Base-by-base conservation (phyloP, 2,113 vertebrate species). In the Tragulus kanchil region DNA sequence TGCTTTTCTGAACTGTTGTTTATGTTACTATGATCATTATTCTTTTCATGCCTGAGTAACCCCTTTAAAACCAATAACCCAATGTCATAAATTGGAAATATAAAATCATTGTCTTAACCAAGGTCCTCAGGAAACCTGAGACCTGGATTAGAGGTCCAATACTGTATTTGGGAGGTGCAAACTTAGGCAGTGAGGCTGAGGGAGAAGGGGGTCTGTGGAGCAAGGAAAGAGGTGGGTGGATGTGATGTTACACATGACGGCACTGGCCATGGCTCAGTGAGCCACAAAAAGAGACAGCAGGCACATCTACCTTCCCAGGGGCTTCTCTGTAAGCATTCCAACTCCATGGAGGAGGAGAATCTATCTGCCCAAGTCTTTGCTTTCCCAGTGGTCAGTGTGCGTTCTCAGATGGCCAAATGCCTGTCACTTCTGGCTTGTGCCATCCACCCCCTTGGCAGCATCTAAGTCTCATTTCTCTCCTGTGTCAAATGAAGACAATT, bases 1-100 rank as follows among this genome's bases (percentile, higher is more conserved):
- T 54, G 36, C 6, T 85, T 94, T 94, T 92, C 79, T 81, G 85
- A 92, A 56, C 13, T 93, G 5, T 25, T 69, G 31, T 85, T 93
- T 73, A 23, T 36, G 59, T 62, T 85, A 50, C 31, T 82, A 13
- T 45, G 52, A 4, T 88, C 42, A 28, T n/a, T 75, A 28, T 25
- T 89, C n/a, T 85, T 31, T 69, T 77, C 52, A 54, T 69, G 67
- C 3, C n/a, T 95, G 67, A 87, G 23, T 26, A 75, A 13, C 58
- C n/a, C 71, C 65, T 95, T 97, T 59, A 48, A 88, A 87, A 48
- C 85, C 5, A 88, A 21, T 48, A 89, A 85, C 31, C 21, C 21
- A 91, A 79, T 28, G 85, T 90, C 81, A 16, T 67, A 82, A 90
- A 78, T 7, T 94, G 58, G 16, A 21, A 85, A 90, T 64, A 73